Percentiles rank a stretch among this genome's conserved stretches.
These are phyloP conservation scores for Rutilus rutilus DNA, from an alignment of 2,113 vertebrate genomes.

Conservation along the genomic window DNA sequence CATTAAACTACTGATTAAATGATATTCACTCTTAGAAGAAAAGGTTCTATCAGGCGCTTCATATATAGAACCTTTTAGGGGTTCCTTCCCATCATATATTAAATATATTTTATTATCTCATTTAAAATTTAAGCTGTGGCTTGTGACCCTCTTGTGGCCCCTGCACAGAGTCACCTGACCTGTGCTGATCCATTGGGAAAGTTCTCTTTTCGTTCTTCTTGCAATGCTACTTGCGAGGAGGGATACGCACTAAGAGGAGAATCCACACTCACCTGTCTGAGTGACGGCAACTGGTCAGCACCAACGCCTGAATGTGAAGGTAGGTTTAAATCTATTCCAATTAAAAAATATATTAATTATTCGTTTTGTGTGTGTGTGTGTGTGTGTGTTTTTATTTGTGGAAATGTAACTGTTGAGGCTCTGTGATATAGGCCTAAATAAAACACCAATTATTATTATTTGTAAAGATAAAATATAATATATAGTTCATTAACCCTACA, in stretches of 20 bases:
- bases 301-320: conserved; percentile 56
- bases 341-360: background rate
- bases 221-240: conserved; percentile 67
- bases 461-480: too few species aligned
- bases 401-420: too few species aligned
- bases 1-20: background rate
- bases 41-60: too few species aligned
- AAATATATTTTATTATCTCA: background rate
- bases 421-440: too few species aligned
- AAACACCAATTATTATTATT: too few species aligned
- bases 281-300: conserved; percentile 62
- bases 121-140: conserved; percentile 14
- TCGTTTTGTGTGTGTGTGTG: background rate
- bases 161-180: conserved; percentile 54
- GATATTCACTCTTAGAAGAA: background rate
- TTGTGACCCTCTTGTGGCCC: conserved; percentile 53
- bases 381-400: too few species aligned
- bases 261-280: conserved; percentile 55
- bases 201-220: conserved; percentile 63
- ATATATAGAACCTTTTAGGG: too few species aligned
- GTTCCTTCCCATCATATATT: too few species aligned
- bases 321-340: conserved; percentile 17
- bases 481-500: too few species aligned
- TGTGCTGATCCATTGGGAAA: conserved; percentile 58
- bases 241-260: conserved; percentile 66